A percentile compares a stretch with the other conserved stretches of the same genome.
These are phyloP conservation scores for Bombylius discolor DNA, from an alignment of 2,888 invertebrate genomes.

Conservation along the genomic window DNA sequence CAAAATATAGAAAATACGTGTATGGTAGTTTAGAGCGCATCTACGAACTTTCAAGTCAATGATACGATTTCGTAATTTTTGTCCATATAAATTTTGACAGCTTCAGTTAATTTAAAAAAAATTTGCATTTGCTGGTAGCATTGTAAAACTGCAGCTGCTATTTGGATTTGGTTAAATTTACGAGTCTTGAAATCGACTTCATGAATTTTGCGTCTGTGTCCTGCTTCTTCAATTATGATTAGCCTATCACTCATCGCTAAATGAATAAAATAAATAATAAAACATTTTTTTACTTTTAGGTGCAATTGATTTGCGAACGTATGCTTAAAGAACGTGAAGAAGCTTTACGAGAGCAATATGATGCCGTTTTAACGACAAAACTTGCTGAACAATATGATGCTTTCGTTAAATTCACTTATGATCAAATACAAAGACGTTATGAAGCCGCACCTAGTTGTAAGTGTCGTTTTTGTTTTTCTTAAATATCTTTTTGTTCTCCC, in stretches of 20 bases:
- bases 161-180: too few relatives aligned
- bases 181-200: too few relatives aligned
- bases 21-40: too few relatives aligned
- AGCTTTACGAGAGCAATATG: slow-evolving; percentile 88
- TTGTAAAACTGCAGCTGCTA: too few relatives aligned
- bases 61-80: too few relatives aligned
- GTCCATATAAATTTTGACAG: too few relatives aligned
- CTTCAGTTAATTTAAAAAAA: too few relatives aligned
- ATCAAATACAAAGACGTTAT: slow-evolving; percentile 80
- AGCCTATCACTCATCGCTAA: too few relatives aligned
- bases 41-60: too few relatives aligned
- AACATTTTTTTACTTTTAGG: slow-evolving; percentile 40
- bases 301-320: slow-evolving; percentile 92
- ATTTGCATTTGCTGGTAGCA: too few relatives aligned
- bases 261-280: neutral
- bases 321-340: slow-evolving; percentile 93
- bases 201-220: neutral
- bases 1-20: too few relatives aligned
- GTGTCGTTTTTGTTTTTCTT: slow-evolving; percentile 9
- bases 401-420: slow-evolving; percentile 95
- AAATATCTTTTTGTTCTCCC: too few relatives aligned
- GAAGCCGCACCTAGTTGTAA: slow-evolving; percentile 38
- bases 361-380: slow-evolving; percentile 81
- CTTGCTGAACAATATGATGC: slow-evolving; percentile 97
- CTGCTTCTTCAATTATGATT: neutral